Conservation (phyloP, 1,140 invertebrate species). For the Wasmannia auropunctata region DNA sequence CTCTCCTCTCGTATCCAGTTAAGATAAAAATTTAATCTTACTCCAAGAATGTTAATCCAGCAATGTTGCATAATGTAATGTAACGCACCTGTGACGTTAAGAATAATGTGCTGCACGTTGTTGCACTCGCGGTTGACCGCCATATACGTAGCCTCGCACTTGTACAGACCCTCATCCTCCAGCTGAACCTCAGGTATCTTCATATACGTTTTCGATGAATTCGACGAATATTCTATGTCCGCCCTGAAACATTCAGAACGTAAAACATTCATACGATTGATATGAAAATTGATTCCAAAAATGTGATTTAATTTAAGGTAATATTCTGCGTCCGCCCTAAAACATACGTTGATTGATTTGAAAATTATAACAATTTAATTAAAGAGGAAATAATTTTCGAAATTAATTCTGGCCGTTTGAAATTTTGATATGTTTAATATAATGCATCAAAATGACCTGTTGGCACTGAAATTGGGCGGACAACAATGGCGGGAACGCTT, state of each 20-base stretch:
- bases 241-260: slow-evolving; percentile 86
- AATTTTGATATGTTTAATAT: background rate
- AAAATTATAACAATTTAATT: too few relatives aligned
- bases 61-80: slow-evolving; percentile 22
- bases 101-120: slow-evolving; percentile 92
- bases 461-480: background rate
- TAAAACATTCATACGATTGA: background rate
- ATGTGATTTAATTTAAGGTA: background rate
- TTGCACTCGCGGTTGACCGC: slow-evolving; percentile 91
- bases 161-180: slow-evolving; percentile 93
- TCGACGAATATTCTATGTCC: slow-evolving; percentile 88
- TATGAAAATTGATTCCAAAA: background rate
- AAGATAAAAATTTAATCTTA: slow-evolving; percentile 17
- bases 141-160: slow-evolving; percentile 94
- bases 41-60: background rate
- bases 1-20: background rate
- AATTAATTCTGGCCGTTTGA: background rate
- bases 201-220: slow-evolving; percentile 88
- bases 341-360: too few relatives aligned
- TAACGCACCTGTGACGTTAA: slow-evolving; percentile 92
- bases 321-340: background rate
- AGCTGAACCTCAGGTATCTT: slow-evolving; percentile 89
- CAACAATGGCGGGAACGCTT: background rate
- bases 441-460: background rate
- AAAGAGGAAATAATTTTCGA: background rate